Evolutionary conservation across 2,113 vertebrate species (phyloP), one percentile per base, ranked within the genome.

Genomic region (Glaucomys volans): DNA sequence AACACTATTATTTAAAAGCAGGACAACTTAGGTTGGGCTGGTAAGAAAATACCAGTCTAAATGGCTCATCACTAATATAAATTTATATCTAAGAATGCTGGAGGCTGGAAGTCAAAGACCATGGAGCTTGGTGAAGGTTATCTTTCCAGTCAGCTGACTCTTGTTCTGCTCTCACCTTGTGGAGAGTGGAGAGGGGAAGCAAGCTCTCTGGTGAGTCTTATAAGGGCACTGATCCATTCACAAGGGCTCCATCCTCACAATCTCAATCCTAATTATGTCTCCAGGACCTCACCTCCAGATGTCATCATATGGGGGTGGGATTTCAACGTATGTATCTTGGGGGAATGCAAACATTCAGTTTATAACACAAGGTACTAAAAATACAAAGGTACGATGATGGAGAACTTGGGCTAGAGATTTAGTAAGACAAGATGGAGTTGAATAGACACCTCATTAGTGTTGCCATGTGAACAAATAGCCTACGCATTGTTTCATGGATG

Each of bases 1-100:
- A 81, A 76, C n/a, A 50, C 35, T 50, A 47, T 64, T 79, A 89
- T 82, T 83, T 62, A 81, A 75, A 82, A 88, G 12, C 22, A 89
- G 89, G 28, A 9, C 69, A 4, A 69, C 67, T 50, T 66, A 71
- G 40, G 5, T 67, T 74, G 26, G 77, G 26, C 47, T 76, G 26
- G 7, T 62, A 88, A 40, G 59, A 91, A 77, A 47, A 79, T 69
- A 32, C 17, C 42, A 59, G 37, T 80, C 30, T 71, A 6, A 26
- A 37, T 66, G 69, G 37, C 24, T 86, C 44, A 93, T 14, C 72
- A 44, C 22, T 30, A 44, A 30, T n/a, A 74, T 64, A 90, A 64
- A 44, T 64, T 44, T 54, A 37, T 80, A 37, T 77, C 82, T 57
- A 22, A 54, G 32, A 50, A 26, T 28, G 75, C 13, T 59, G 69